These are phyloP conservation scores for Blastomussa wellsi DNA, from an alignment of 92 coral and sea anemone genomes.

Conservation along the genomic window DNA sequence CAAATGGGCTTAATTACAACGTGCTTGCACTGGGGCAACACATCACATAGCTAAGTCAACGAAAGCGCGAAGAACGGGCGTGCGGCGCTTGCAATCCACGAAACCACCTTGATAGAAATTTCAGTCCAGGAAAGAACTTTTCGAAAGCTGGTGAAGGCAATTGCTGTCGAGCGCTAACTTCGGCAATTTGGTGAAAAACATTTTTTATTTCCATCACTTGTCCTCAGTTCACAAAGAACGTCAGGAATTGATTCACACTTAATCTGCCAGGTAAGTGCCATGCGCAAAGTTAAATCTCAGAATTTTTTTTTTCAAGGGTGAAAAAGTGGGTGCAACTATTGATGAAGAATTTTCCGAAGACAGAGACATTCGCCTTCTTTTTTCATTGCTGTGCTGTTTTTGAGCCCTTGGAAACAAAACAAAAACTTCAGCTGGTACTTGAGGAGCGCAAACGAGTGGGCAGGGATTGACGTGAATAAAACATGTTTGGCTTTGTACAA, in stretches of 20 bases:
- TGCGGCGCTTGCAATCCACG: conserved; percentile 4
- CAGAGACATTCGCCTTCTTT: background rate
- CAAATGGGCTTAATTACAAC: conserved; percentile 50
- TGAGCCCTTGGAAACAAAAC: background rate
- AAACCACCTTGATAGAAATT: background rate
- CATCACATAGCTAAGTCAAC: conserved; percentile 10
- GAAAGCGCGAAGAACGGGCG: background rate
- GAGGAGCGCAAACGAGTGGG: conserved; percentile 25
- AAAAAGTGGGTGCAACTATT: background rate
- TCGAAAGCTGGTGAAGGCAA: background rate
- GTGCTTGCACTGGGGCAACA: conserved; percentile 38
- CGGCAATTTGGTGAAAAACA: background rate
- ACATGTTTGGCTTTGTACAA: conserved; percentile 29
- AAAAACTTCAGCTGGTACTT: conserved; percentile 25
- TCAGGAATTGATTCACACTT: background rate
- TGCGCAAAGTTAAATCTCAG: conserved; percentile 13
- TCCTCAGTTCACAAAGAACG: background rate
- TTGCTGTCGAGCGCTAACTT: background rate
- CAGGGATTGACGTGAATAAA: conserved; percentile 3
- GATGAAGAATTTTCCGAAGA: background rate
- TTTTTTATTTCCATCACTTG: background rate
- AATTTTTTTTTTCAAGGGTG: background rate
- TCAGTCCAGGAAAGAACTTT: conserved; percentile 6
- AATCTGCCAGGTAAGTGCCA: conserved; percentile 39
- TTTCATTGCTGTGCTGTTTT: conserved; percentile 25